phyloP scores from a whole-genome alignment of 1,140 invertebrate species.

The fruit fly (Drosophila melanogaster) region Release_6_plus_ISO1_MT NT_037436.4:2646501-2647000 shows the following conservation, averaged over 20 bases:
- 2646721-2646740: constrained; percentile 37
- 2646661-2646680: neutral
- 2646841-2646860: constrained; percentile 15
- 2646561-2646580: constrained; percentile 75
- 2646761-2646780: constrained; percentile 20
- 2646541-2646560: constrained; percentile 24
- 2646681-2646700: constrained; percentile 34
- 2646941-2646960: constrained; percentile 13
- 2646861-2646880: neutral
- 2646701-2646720: constrained; percentile 67
- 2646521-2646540: constrained; percentile 44
- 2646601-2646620: constrained; percentile 57
- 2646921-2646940: constrained; percentile 16
- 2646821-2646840: constrained; percentile 21
- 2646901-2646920: constrained; percentile 46
- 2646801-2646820: constrained; percentile 28
- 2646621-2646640: constrained; percentile 77
- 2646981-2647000: constrained; percentile 10
- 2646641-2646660: constrained; percentile 25
- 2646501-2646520: constrained; percentile 4
- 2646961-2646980: constrained; percentile 22
- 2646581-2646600: constrained; percentile 81
- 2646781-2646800: constrained; percentile 29
- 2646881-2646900: constrained; percentile 64
- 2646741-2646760: constrained; percentile 44